Percentiles rank a stretch among this genome's conserved stretches.
These are phyloP conservation scores for Euura lappo DNA, from an alignment of 1,140 invertebrate species.

Conservation along the genomic window DNA sequence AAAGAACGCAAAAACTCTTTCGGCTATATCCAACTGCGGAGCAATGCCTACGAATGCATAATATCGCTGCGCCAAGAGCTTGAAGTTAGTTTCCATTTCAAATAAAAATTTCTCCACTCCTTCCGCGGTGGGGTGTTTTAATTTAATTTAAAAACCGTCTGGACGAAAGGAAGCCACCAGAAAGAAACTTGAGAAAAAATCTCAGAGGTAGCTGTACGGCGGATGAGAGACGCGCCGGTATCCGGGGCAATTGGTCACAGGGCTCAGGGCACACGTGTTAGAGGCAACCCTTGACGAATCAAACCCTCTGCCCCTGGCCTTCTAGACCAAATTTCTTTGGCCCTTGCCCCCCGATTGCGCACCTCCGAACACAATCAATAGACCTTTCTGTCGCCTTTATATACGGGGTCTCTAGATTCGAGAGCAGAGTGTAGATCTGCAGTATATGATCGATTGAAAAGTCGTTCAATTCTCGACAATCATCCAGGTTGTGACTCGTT, in stretches of 20 bases:
- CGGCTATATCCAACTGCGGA: not conserved
- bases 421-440: too few relatives aligned
- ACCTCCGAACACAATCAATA: too few relatives aligned
- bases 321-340: not conserved
- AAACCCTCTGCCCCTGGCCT: not conserved
- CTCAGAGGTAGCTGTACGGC: not conserved
- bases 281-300: constrained; percentile 5
- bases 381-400: too few relatives aligned
- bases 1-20: not conserved
- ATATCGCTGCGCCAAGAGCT: not conserved
- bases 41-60: not conserved
- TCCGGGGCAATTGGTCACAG: constrained; percentile 6
- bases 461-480: too few relatives aligned
- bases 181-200: not conserved
- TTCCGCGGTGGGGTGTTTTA: not conserved
- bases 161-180: not conserved
- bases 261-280: constrained; percentile 1
- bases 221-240: constrained; percentile 3
- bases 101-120: not conserved
- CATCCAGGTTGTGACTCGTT: too few relatives aligned
- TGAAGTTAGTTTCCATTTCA: not conserved
- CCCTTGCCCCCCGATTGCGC: too few relatives aligned
- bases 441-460: too few relatives aligned
- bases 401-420: too few relatives aligned
- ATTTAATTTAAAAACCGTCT: not conserved